These are phyloP conservation scores for Nezara viridula DNA, from an alignment of 2,888 invertebrate species.

Conservation along the genomic window DNA sequence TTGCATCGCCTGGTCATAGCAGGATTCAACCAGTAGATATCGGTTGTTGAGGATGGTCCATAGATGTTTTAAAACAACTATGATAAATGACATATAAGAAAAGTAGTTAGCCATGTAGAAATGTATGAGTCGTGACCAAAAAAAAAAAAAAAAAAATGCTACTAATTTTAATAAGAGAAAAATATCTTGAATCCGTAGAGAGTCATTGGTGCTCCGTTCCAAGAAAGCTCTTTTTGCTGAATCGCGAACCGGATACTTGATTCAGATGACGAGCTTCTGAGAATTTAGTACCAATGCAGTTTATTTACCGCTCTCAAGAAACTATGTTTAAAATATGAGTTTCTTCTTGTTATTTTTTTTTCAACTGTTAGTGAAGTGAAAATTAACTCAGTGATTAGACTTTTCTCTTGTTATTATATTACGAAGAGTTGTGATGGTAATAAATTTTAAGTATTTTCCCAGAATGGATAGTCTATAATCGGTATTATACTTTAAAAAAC, in stretches of 20 bases:
- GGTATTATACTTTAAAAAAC: too few relatives aligned
- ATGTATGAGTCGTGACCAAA: neutral
- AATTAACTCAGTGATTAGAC: neutral
- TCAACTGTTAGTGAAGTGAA: neutral
- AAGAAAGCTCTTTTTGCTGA: constrained; percentile 42
- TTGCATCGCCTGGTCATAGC: neutral
- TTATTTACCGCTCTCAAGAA: neutral
- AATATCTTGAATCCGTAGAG: neutral
- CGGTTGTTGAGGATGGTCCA: neutral
- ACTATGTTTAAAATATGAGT: constrained; percentile 13
- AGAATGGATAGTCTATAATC: too few relatives aligned
- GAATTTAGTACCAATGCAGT: constrained; percentile 33
- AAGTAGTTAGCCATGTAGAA: neutral
- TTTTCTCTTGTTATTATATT: too few relatives aligned
- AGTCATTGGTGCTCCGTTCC: constrained; percentile 39
- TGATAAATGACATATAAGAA: neutral
- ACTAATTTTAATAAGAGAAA: constrained; percentile 28
- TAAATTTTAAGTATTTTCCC: too few relatives aligned
- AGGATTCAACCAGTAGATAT: neutral
- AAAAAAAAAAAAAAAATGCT: neutral
- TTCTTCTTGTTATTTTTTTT: neutral
- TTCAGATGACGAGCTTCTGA: constrained; percentile 33
- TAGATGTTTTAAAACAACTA: neutral
- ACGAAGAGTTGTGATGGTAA: too few relatives aligned
- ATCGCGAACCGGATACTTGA: constrained; percentile 43